Base-by-base conservation (phyloP, 1,140 invertebrate species). In the Philopotamus ludificatus region DNA sequence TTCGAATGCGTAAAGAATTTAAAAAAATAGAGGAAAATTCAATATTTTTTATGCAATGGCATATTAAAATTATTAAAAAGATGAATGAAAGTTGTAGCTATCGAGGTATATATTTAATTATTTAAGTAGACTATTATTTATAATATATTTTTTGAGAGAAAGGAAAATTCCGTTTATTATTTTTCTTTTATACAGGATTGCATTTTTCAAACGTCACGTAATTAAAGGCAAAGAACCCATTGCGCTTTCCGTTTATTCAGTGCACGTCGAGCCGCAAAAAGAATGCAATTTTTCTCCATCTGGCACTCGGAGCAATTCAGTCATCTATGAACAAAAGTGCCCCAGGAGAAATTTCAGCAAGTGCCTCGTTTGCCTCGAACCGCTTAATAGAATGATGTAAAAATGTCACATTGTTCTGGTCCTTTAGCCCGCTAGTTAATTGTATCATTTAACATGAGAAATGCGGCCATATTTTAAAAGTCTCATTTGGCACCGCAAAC, bases 311-410 rank as follows among this genome's bases (percentile, higher is more conserved):
- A 47, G 18, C 44, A 47, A n/a, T 47, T 47, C 44, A 50, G 63
- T 41, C 63, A 25, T 50, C 58, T 59, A 42, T 45, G 62, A 59
- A 23, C 41, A 57, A 57, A 41, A 47, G 45, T n/a, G 41, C 42
- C 66, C 66, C 49, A 10, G 18, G 58, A 61, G 61, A 64, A 51
- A 59, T 68, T 68, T 59, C 28, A 47, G 62, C 53, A 26, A 53
- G 45, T 21, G 60, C 50, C 54, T 55, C 57, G n/a, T 63, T 63
- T 47, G 18, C 23, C 3, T 23, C 22, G 28, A n/a, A n/a, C 28
- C 28, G 28, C 28, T n/a, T 34, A 47, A 39, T 39, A 50, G 22
- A 63, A 67, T 47, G 25, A 26, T 39, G 50, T 47, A 63, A 67
- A 67, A 65, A 59, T 23, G 55, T 59, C 54, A 65, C 63, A 23